Evolutionary conservation across 2,797 vertebrate genomes (phyloP).

Genomic region (Brotogeris chrysoptera): DNA sequence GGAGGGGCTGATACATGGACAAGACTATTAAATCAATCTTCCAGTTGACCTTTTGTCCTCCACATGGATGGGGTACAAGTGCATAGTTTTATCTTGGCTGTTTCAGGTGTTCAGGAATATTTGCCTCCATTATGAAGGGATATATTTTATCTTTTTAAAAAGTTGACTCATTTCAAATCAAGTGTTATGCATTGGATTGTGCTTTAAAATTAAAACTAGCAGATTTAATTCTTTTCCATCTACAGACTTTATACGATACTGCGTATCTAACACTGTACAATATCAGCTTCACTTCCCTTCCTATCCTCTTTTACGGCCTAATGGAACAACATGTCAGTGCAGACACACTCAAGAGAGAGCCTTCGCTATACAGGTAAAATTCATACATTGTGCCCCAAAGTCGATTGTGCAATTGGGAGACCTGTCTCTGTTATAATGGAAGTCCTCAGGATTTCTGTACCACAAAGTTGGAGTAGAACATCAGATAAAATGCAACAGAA

Average conservation of each 20-base stretch:
- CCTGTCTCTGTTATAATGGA: neutral
- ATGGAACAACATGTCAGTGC: slow-evolving; percentile 93
- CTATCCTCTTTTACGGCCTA: slow-evolving; percentile 94
- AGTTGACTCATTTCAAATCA: neutral
- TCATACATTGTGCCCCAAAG: neutral
- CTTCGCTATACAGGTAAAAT: slow-evolving; percentile 87
- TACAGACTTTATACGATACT: slow-evolving; percentile 94
- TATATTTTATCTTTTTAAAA: neutral
- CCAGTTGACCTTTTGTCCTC: neutral
- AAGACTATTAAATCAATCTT: neutral
- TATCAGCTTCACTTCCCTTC: slow-evolving; percentile 98
- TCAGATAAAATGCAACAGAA: neutral
- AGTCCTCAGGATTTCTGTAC: neutral
- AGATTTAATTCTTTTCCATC: neutral
- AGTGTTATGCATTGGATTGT: neutral
- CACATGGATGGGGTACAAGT: neutral
- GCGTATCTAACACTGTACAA: slow-evolving; percentile 98
- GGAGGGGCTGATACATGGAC: neutral
- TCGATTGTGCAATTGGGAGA: neutral
- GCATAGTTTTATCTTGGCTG: neutral
- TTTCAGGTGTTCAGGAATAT: neutral
- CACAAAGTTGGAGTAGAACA: neutral
- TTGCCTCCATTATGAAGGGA: neutral
- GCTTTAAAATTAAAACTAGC: neutral
- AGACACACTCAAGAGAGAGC: slow-evolving; percentile 92